A percentile compares a stretch with the other conserved stretches of the same genome.
Conservation (phyloP, 35 echinoderm and acorn worm genomes). For the Acanthaster planci region DNA sequence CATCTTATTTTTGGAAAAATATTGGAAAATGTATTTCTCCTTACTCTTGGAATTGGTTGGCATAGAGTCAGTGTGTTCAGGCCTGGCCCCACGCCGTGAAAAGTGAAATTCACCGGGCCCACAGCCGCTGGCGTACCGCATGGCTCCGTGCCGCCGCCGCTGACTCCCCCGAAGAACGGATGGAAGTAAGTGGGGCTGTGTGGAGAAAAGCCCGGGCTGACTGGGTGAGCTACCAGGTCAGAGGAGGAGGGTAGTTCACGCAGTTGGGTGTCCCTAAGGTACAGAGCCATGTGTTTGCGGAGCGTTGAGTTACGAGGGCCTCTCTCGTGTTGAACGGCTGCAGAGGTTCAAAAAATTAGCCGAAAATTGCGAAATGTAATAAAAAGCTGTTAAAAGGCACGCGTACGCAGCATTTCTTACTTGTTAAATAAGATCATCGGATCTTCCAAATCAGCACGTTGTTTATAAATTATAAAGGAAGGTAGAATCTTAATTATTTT, state of each 20-base stretch:
- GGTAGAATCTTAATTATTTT: too few relatives aligned
- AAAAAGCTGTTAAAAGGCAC: not conserved
- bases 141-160: constrained; percentile 19
- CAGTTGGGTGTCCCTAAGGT: constrained; percentile 77
- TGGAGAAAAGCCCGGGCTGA: constrained; percentile 50
- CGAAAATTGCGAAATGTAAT: not conserved
- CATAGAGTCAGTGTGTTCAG: constrained; percentile 40
- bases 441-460: too few relatives aligned
- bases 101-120: constrained; percentile 30
- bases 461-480: too few relatives aligned
- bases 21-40: not conserved
- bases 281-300: constrained; percentile 97
- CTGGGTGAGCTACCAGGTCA: constrained; percentile 49
- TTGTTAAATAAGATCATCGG: too few relatives aligned
- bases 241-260: constrained; percentile 38
- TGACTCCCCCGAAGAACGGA: constrained; percentile 45
- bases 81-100: not conserved
- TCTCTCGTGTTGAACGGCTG: constrained; percentile 98
- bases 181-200: constrained; percentile 57
- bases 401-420: not conserved
- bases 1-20: too few relatives aligned
- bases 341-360: not conserved
- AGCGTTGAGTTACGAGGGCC: constrained; percentile 96
- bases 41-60: constrained; percentile 66
- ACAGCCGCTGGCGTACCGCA: constrained; percentile 23